Conservation (phyloP, 2,797 vertebrate genomes). For the Protonibea diacanthus region DNA sequence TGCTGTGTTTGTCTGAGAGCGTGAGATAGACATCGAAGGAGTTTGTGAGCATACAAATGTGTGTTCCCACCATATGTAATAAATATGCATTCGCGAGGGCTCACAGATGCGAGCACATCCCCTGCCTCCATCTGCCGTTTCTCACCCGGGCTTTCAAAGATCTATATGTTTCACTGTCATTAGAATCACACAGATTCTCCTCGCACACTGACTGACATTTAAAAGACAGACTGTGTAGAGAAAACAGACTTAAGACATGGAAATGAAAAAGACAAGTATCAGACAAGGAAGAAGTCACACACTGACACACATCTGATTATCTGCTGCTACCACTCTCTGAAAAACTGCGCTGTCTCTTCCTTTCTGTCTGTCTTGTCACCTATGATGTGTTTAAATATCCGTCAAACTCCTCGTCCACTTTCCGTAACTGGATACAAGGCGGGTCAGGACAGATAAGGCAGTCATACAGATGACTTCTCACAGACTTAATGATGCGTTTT, state of each 20-base stretch:
- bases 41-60: conserved; percentile 20
- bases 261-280: conserved; percentile 35
- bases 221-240: not conserved
- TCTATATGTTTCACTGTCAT: not conserved
- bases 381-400: conserved; percentile 32
- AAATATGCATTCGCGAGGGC: conserved; percentile 7
- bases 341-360: conserved; percentile 19
- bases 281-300: conserved; percentile 30
- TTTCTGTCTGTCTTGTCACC: conserved; percentile 34
- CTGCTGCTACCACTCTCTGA: conserved; percentile 3
- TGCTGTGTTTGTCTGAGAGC: not conserved
- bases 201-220: conserved; percentile 12
- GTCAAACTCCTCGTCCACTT: not conserved
- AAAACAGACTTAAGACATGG: conserved; percentile 10
- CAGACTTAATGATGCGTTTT: conserved; percentile 45
- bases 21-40: conserved; percentile 4
- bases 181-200: conserved; percentile 2
- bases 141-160: conserved; percentile 5
- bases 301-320: conserved; percentile 49
- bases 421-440: conserved; percentile 44
- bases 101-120: not conserved
- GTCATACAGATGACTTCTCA: conserved; percentile 29
- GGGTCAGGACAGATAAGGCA: conserved; percentile 14
- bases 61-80: conserved; percentile 6
- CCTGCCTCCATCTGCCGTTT: not conserved